phyloP scores from a whole-genome alignment of 2,888 invertebrate genomes.

The Coelinius sp. region DNA sequence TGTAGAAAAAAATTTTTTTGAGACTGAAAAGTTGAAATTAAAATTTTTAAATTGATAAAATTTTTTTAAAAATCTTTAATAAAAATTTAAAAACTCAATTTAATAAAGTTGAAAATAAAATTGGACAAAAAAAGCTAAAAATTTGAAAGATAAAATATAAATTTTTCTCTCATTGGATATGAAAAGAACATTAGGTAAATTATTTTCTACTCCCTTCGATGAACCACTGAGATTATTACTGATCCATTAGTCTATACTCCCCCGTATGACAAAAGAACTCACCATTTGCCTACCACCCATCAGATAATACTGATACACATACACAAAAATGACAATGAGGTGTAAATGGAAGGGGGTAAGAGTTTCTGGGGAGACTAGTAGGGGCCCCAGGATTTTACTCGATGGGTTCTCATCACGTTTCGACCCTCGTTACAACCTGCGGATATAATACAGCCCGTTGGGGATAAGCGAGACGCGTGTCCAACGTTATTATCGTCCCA shows the following conservation, averaged over 20 bases:
- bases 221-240: not conserved
- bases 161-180: too few relatives aligned
- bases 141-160: not conserved
- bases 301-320: slow-evolving; percentile 18
- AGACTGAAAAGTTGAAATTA: too few relatives aligned
- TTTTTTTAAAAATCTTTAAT: too few relatives aligned
- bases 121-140: too few relatives aligned
- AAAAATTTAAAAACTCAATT: too few relatives aligned
- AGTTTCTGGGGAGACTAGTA: not conserved
- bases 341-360: not conserved
- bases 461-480: slow-evolving; percentile 34
- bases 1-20: too few relatives aligned
- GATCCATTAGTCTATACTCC: not conserved
- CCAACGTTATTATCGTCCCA: slow-evolving; percentile 26
- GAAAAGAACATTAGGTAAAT: not conserved
- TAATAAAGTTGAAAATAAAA: too few relatives aligned
- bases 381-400: slow-evolving; percentile 17
- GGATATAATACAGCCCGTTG: slow-evolving; percentile 40
- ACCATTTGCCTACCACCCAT: not conserved
- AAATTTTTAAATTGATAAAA: too few relatives aligned
- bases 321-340: slow-evolving; percentile 24
- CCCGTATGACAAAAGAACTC: not conserved
- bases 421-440: slow-evolving; percentile 39
- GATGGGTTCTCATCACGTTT: slow-evolving; percentile 25
- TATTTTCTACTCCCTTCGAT: not conserved